These are phyloP conservation scores for Pristionchus exspectatus DNA, from an alignment of 2,888 invertebrate genomes.

Conservation along the genomic window DNA sequence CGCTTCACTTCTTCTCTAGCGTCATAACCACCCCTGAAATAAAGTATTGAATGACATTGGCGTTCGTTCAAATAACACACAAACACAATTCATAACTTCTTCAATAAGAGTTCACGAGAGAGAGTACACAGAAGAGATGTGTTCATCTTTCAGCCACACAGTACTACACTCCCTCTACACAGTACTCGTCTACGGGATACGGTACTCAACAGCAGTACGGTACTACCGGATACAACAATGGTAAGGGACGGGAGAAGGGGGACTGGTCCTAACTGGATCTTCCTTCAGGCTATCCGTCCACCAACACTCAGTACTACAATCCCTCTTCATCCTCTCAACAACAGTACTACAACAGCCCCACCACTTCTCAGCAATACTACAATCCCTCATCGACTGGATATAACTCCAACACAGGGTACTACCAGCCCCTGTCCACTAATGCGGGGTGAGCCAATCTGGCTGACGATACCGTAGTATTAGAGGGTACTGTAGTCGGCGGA, in stretches of 20 bases:
- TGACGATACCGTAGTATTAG: background rate
- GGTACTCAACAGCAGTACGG: constrained; percentile 50
- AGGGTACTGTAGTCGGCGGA: background rate
- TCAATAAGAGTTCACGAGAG: background rate
- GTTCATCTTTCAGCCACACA: constrained; percentile 41
- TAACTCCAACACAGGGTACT: constrained; percentile 41
- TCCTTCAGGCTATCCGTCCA: background rate
- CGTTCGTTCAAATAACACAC: constrained; percentile 44
- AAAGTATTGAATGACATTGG: constrained; percentile 9
- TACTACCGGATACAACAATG: constrained; percentile 37
- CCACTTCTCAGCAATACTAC: constrained; percentile 23
- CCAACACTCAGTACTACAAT: constrained; percentile 33
- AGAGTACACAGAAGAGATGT: background rate
- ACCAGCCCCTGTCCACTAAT: constrained; percentile 51
- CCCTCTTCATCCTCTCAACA: constrained; percentile 7
- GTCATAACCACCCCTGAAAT: constrained; percentile 1
- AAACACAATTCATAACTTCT: constrained; percentile 23
- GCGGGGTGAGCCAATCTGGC: constrained; percentile 26
- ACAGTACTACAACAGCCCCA: background rate
- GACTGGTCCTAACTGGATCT: background rate
- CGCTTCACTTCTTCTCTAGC: background rate
- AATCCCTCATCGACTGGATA: constrained; percentile 32
- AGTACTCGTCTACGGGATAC: constrained; percentile 39
- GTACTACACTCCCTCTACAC: constrained; percentile 53
- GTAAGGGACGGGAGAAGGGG: background rate